Evolutionary conservation across 2,113 vertebrate genomes (phyloP).

Genomic region (Bothrops jararaca): DNA sequence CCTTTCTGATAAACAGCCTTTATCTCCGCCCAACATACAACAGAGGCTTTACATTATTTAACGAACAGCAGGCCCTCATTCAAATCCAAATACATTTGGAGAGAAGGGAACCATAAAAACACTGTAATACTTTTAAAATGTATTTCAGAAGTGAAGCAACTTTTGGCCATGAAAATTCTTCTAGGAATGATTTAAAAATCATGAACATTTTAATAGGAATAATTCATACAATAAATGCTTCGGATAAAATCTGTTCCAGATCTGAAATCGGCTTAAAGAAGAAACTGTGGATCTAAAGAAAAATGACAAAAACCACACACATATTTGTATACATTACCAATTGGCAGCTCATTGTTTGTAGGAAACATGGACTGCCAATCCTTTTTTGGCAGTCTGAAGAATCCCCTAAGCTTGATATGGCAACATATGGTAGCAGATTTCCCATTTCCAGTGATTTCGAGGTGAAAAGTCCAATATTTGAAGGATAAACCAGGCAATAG

Average conservation of each 20-base stretch:
- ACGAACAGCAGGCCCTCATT: background rate
- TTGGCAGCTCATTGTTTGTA: background rate
- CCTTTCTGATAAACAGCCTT: slow-evolving; percentile 25
- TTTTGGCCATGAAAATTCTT: background rate
- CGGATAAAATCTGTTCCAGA: background rate
- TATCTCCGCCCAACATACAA: slow-evolving; percentile 27
- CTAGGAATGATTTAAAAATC: background rate
- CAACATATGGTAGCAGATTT: background rate
- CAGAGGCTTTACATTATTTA: slow-evolving; percentile 33
- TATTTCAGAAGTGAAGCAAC: background rate
- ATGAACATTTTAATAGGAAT: background rate
- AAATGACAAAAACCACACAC: background rate
- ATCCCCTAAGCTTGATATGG: background rate
- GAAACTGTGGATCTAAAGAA: background rate
- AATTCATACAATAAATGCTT: background rate
- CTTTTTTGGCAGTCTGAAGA: background rate
- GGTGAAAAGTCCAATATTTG: background rate
- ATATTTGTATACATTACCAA: background rate
- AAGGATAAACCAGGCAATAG: background rate
- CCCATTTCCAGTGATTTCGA: background rate
- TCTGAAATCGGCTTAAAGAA: background rate
- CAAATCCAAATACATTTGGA: background rate
- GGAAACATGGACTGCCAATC: background rate
- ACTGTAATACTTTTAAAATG: background rate
- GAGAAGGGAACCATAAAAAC: background rate